Base-by-base conservation (phyloP, 2,113 vertebrate genomes). In the Sinocyclocheilus anophthalmus region DNA sequence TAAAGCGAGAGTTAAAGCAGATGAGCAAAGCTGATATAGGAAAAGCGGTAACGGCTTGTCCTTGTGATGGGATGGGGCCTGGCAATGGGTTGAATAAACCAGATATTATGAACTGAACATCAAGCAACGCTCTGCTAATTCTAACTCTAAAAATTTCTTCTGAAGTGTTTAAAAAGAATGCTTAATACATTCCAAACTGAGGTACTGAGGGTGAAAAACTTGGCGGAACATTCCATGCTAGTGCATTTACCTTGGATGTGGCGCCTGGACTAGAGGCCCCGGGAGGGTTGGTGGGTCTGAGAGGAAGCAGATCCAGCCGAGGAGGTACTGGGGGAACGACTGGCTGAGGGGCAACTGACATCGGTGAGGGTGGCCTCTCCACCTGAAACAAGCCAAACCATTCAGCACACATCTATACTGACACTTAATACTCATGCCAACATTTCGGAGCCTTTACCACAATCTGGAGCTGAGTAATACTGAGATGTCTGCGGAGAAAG, bases 11-110 rank as follows among this genome's bases (percentile, higher is more conserved):
- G n/a, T n/a, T n/a, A n/a, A n/a, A n/a, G n/a, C n/a, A n/a, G n/a
- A n/a, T n/a, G n/a, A n/a, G n/a, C n/a, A n/a, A n/a, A n/a, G n/a
- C n/a, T n/a, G n/a, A n/a, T n/a, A n/a, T n/a, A n/a, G n/a, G n/a
- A n/a, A n/a, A 77, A 97, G 94, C 0, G 98, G 97, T 88, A 99
- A 92, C 33, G 98, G 98, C 88, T 99, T 99, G 91, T 99, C 98
- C 90, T 98, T 99, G 94, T 99, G 97, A 81, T 96, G 96, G 24
- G 96, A 92, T 4, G 93, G 87, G 87, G 92, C 95, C 98, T 99
- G 91, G 11, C 69, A 9, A 82, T 22, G 53, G 50, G 83, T 48
- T 45, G 5, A 5, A 48, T 24, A 53, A 22, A 39, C 3, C 22
- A 53, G 63, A 48, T 18, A 79, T 26, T 30, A 70, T 39, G 33